Conservation (phyloP, 1,140 invertebrate species). For the Cecropterus lyciades region DNA sequence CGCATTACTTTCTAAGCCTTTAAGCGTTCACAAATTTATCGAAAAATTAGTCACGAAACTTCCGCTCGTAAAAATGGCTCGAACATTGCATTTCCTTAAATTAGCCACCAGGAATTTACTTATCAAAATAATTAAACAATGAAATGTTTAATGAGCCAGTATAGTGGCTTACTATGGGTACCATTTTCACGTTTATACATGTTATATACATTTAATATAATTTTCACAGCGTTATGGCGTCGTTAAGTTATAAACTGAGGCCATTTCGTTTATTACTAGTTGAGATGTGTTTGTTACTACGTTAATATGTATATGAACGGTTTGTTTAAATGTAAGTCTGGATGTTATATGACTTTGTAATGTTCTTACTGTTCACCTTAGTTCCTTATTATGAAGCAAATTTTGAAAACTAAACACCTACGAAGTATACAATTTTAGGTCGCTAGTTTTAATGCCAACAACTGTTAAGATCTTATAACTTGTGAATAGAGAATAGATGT, state of each 20-base stretch:
- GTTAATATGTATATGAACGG: too few relatives aligned
- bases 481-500: too few relatives aligned
- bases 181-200: background rate
- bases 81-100: conserved; percentile 13
- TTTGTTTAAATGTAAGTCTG: too few relatives aligned
- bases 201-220: background rate
- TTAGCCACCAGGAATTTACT: conserved; percentile 15
- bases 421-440: too few relatives aligned
- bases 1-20: too few relatives aligned
- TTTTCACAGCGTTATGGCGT: conserved; percentile 42
- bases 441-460: too few relatives aligned
- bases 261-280: conserved; percentile 2
- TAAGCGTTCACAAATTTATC: background rate
- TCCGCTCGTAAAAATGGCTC: conserved; percentile 4
- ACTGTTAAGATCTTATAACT: too few relatives aligned
- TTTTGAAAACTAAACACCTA: too few relatives aligned
- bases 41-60: conserved; percentile 5
- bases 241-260: conserved; percentile 41
- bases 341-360: too few relatives aligned
- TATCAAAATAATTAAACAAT: conserved; percentile 8
- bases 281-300: too few relatives aligned
- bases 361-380: too few relatives aligned
- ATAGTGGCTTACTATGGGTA: background rate
- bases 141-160: conserved; percentile 3
- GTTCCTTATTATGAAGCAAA: too few relatives aligned